Base-by-base conservation (phyloP, 2,888 invertebrate species). In the Brassicogethes aeneus region DNA sequence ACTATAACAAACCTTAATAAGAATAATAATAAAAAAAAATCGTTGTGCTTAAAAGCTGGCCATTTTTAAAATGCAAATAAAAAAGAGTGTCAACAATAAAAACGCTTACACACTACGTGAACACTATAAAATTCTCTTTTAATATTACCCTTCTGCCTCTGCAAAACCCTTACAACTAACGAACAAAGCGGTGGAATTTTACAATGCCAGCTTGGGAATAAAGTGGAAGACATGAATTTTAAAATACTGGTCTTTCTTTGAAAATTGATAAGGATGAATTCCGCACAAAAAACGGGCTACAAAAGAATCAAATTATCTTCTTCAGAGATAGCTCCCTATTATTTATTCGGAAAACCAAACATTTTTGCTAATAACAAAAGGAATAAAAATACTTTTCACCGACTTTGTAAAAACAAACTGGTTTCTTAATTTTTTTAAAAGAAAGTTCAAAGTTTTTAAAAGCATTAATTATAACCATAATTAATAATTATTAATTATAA, bases 191-290 rank as follows among this genome's bases (percentile, higher is more conserved):
- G 42, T 47, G 48, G 47, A 51, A 49, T 52, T 48, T 46, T 41
- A 45, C 48, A 46, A 49, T 51, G 51, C 41, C 42, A 48, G 47
- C 49, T 48, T 41, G 52, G 48, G 49, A 49, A 46, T 50, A 51
- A 51, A 48, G 49, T 47, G 46, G 44, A 49, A 45, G 47, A 47
- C 44, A 51, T 53, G 55, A 55, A 52, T 55, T 52, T 55, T 52
- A 55, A 55, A 53, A 45, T 45, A 44, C 33, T 40, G 42, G 45
- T 41, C 43, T 45, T 47, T 46, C 49, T 47, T 49, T 47, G 47
- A 47, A 47, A 49, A 49, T 49, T 49, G 47, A 49, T 49, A 47
- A 42, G 47, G 38, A 43, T 42, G 43, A 49, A 43, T 47, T 36
- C 41, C 36, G 33, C 29, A 34, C 32, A 31, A 45, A 46, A 48